Conservation (phyloP, 2,797 vertebrate genomes). For the Centropyge bicolor region DNA sequence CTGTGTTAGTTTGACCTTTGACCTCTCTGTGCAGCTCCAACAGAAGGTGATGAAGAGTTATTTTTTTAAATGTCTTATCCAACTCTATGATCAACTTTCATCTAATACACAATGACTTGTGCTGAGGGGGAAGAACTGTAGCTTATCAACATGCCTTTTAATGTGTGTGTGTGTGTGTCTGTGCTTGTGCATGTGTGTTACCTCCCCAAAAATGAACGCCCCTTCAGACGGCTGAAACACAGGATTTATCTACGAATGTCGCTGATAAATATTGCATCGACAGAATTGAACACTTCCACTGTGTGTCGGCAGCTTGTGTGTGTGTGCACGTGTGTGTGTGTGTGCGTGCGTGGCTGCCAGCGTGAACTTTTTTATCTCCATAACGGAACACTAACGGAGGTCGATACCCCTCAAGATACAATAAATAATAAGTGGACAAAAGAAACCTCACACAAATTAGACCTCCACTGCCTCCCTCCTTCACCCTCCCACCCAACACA, state of each 20-base stretch:
- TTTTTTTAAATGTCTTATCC: not conserved
- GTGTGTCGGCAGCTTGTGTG: conserved; percentile 25
- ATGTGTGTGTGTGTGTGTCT: conserved; percentile 14
- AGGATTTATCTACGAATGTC: conserved; percentile 58
- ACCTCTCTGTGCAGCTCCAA: not conserved
- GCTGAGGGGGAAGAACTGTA: not conserved
- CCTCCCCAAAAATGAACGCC: conserved; percentile 12
- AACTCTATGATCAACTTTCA: conserved; percentile 8
- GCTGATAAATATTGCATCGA: conserved; percentile 89
- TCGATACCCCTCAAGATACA: conserved; percentile 49
- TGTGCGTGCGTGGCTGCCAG: conserved; percentile 34
- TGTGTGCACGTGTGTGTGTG: conserved; percentile 14
- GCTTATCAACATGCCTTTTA: not conserved
- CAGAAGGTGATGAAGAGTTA: not conserved
- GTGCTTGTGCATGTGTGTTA: conserved; percentile 22
- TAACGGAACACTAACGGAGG: conserved; percentile 48
- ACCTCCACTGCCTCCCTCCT: conserved; percentile 21
- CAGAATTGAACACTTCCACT: conserved; percentile 81
- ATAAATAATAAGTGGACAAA: conserved; percentile 55
- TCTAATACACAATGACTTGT: not conserved
- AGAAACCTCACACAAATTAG: conserved; percentile 46
- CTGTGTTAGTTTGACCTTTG: conserved; percentile 38
- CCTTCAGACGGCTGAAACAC: conserved; percentile 39
- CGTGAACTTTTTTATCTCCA: conserved; percentile 49
- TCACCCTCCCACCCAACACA: not conserved